These are phyloP conservation scores for Nymphalis polychloros DNA, from an alignment of 2,888 invertebrate species.

Conservation along the genomic window DNA sequence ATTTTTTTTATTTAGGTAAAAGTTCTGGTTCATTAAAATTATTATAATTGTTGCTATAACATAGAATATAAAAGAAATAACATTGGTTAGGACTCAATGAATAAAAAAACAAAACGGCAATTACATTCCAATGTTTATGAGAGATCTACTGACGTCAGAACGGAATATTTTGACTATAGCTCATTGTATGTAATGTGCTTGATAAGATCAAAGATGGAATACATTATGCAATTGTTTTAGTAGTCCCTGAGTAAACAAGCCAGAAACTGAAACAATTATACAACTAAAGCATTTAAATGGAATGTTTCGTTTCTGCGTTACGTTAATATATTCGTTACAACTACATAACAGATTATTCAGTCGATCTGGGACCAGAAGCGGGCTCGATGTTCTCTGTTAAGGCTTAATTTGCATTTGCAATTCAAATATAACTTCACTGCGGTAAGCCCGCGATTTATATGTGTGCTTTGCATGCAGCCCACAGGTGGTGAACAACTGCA, in stretches of 20 bases:
- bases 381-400: slow-evolving; percentile 33
- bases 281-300: neutral
- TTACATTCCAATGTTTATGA: neutral
- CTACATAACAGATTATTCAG: slow-evolving; percentile 23
- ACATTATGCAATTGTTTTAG: neutral
- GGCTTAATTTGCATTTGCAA: slow-evolving; percentile 59
- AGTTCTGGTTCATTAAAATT: neutral
- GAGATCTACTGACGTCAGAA: neutral
- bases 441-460: slow-evolving; percentile 52
- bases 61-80: too few relatives aligned
- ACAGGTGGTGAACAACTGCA: slow-evolving; percentile 25
- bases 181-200: neutral
- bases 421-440: slow-evolving; percentile 54
- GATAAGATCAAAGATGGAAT: neutral
- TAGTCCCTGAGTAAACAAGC: neutral
- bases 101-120: neutral
- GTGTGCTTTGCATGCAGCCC: slow-evolving; percentile 39
- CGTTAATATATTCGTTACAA: slow-evolving; percentile 2
- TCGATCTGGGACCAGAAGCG: slow-evolving; percentile 31
- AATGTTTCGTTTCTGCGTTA: neutral
- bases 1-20: too few relatives aligned
- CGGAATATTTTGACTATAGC: neutral
- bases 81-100: too few relatives aligned
- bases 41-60: neutral
- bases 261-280: neutral